Evolutionary conservation across 2,888 invertebrate genomes (phyloP), one percentile per base, ranked within the genome.

Genomic region (Phanerotoma sp.): DNA sequence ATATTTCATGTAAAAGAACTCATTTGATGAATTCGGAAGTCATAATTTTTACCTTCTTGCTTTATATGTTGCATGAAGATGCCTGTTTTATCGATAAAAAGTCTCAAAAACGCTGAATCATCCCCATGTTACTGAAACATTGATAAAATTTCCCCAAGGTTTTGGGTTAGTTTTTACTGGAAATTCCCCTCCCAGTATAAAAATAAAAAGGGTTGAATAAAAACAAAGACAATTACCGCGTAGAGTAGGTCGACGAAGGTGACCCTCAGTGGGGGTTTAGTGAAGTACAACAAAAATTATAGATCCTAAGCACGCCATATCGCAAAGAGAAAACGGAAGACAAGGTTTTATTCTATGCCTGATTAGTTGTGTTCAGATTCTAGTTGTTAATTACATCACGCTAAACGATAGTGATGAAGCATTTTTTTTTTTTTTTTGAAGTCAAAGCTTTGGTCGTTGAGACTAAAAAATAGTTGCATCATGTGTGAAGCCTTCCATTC

Each of bases 241-340:
- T 41, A 51, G n/a, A n/a, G 48, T 62, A 55, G 71, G 70, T 70
- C 70, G 66, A 62, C 53, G 62, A 71, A 71, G 70, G 71, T 71
- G 71, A 71, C 70, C 69, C 38, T 45, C 58, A 56, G 44, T 41
- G 42, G 41, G 40, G 45, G 42, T 18, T 21, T 18, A 32, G 16
- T n/a, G 20, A 28, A 46, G 40, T 40, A 33, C 41, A 46, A 35
- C 57, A 22, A n/a, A 15, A 71, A 70, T 71, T 70, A 71, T 71
- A 62, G 69, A 53, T 61, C 49, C 53, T 61, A 54, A 64, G 57
- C 71, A 71, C 69, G 71, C 71, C 63, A 71, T 67, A 66, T 40
- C 30, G 25, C 40, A 33, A 33, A 46, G 20, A 46, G 32, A 46
- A 33, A 35, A 42, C 13, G 25, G 10, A 33, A 42, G 28, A 25